Conservation (phyloP, 2,888 invertebrate genomes). For the Acrobasis consociella region DNA sequence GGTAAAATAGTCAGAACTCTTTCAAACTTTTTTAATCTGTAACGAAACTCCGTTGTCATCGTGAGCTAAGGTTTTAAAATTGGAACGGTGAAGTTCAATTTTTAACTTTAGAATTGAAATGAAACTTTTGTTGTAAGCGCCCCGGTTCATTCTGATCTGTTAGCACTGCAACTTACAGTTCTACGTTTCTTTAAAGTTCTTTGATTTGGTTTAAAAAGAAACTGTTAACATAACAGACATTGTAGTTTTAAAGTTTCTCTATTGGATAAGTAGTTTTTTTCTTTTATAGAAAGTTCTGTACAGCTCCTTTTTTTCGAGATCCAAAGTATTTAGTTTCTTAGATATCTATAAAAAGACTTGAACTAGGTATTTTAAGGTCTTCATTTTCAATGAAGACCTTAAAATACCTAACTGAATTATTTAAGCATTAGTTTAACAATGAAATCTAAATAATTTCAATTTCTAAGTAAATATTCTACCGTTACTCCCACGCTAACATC, state of each 20-base stretch:
- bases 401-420: too few species aligned
- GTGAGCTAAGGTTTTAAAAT: constrained; percentile 48
- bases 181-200: constrained; percentile 9
- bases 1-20: constrained; percentile 45
- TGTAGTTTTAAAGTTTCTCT: not conserved
- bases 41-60: constrained; percentile 46
- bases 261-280: not conserved
- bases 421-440: too few species aligned
- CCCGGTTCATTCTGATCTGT: constrained; percentile 40
- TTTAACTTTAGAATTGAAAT: constrained; percentile 49
- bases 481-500: too few species aligned
- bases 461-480: too few species aligned
- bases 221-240: not conserved
- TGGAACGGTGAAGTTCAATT: constrained; percentile 47
- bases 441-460: too few species aligned
- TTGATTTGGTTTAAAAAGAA: constrained; percentile 12
- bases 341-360: too few species aligned
- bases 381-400: too few species aligned
- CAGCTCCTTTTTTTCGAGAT: not conserved
- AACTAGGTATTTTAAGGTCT: too few species aligned
- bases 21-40: constrained; percentile 59
- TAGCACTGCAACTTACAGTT: constrained; percentile 35
- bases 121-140: constrained; percentile 40
- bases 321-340: too few species aligned
- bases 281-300: not conserved